Conservation (phyloP, 2,888 invertebrate species). For the Tenodera sinensis region DNA sequence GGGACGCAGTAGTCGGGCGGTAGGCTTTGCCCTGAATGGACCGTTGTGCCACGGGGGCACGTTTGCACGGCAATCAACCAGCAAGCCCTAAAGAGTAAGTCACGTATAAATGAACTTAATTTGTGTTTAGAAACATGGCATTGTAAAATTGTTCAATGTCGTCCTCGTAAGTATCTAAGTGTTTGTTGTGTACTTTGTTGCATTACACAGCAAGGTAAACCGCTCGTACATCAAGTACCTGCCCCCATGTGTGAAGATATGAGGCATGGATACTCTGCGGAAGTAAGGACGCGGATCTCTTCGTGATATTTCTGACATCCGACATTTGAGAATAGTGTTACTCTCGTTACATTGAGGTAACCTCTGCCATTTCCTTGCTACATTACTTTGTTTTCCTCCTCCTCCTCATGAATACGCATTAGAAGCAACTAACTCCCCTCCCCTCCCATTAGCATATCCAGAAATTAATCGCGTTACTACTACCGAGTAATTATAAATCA, state of each 20-base stretch:
- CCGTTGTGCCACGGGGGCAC: too few relatives aligned
- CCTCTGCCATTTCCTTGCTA: not conserved
- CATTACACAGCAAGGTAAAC: too few relatives aligned
- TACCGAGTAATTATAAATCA: not conserved
- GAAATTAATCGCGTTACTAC: not conserved
- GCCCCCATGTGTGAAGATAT: not conserved
- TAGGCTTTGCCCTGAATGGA: too few relatives aligned
- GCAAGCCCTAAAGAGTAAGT: too few relatives aligned
- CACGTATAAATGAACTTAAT: too few relatives aligned
- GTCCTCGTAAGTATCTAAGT: too few relatives aligned
- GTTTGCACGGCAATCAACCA: too few relatives aligned
- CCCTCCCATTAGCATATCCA: not conserved
- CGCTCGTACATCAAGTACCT: not conserved
- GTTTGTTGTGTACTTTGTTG: too few relatives aligned
- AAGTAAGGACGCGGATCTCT: not conserved
- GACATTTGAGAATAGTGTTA: not conserved
- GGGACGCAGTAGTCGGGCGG: too few relatives aligned
- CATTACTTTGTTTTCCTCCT: not conserved
- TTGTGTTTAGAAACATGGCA: too few relatives aligned
- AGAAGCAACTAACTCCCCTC: not conserved
- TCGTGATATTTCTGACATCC: not conserved
- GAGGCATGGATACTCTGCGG: not conserved
- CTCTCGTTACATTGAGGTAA: not conserved
- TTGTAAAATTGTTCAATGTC: too few relatives aligned
- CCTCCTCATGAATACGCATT: not conserved